Conservation (phyloP, 2,888 invertebrate species). For the Spatulosminthurus flaviceps region DNA sequence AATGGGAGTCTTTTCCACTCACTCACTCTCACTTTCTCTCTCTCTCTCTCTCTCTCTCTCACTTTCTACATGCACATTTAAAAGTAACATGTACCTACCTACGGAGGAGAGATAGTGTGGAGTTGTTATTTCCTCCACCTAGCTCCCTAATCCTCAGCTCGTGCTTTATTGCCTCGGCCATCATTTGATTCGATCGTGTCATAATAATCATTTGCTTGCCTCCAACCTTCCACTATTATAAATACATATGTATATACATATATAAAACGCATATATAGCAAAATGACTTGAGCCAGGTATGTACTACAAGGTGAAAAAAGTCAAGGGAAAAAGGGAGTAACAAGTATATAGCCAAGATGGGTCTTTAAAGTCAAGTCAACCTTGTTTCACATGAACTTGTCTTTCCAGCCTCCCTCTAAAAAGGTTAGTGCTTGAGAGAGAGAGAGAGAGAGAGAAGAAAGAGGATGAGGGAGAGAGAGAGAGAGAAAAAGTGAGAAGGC, state of each 20-base stretch:
- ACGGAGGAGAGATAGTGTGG: background rate
- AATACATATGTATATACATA: background rate
- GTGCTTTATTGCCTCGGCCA: constrained; percentile 44
- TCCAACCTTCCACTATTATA: background rate
- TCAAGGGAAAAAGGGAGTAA: background rate
- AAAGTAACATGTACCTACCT: too few species aligned
- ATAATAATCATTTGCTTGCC: constrained; percentile 11
- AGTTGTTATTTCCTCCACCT: background rate
- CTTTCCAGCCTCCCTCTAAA: background rate
- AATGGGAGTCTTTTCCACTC: background rate
- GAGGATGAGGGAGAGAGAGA: background rate
- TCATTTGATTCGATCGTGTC: constrained; percentile 31
- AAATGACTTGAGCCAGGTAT: too few species aligned
- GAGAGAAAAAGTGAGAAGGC: background rate
- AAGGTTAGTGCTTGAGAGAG: background rate
- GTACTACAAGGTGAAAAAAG: background rate
- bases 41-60: too few species aligned
- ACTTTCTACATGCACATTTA: background rate
- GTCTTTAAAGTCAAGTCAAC: background rate
- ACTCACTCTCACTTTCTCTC: too few species aligned
- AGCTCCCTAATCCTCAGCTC: background rate
- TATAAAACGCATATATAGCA: too few species aligned
- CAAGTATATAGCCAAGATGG: background rate
- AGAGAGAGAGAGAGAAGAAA: background rate
- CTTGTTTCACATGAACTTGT: background rate